These are phyloP conservation scores for Rana temporaria DNA, from an alignment of 2,113 vertebrate species.

Conservation along the genomic window DNA sequence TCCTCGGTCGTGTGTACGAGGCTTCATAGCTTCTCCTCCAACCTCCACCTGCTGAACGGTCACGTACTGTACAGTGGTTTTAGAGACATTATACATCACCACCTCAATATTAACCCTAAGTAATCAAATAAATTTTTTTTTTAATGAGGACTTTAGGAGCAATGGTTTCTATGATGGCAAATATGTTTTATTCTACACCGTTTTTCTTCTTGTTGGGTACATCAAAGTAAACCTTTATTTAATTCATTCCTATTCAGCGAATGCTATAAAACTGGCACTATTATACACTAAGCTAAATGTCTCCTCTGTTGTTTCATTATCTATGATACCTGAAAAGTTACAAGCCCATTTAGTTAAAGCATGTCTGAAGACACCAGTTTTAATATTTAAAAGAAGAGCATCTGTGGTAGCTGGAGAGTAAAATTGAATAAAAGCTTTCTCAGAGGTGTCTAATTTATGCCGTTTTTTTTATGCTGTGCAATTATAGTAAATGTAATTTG, in stretches of 20 bases:
- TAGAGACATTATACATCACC: too few relatives aligned
- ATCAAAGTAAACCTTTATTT: background rate
- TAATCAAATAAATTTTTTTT: too few relatives aligned
- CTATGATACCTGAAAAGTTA: constrained; percentile 31
- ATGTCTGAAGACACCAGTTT: constrained; percentile 14
- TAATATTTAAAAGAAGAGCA: constrained; percentile 38
- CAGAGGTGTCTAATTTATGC: background rate
- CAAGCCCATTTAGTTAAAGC: constrained; percentile 16
- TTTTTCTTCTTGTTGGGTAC: too few relatives aligned
- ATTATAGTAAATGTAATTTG: constrained; percentile 6
- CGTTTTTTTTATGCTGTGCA: constrained; percentile 1
- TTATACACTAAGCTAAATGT: background rate
- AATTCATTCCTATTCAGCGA: background rate
- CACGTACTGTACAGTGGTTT: too few relatives aligned
- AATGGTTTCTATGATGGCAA: too few relatives aligned
- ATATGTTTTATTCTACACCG: too few relatives aligned
- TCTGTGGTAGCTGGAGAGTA: constrained; percentile 18
- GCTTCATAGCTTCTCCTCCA: too few relatives aligned
- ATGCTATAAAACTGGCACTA: background rate
- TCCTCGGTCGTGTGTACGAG: too few relatives aligned
- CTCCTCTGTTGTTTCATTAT: constrained; percentile 8
- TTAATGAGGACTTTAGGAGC: too few relatives aligned
- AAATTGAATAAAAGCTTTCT: constrained; percentile 20
- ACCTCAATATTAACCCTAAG: too few relatives aligned
- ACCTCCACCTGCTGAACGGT: too few relatives aligned